phyloP scores from a whole-genome alignment of 2,888 invertebrate species.

The Tholera decimalis region DNA sequence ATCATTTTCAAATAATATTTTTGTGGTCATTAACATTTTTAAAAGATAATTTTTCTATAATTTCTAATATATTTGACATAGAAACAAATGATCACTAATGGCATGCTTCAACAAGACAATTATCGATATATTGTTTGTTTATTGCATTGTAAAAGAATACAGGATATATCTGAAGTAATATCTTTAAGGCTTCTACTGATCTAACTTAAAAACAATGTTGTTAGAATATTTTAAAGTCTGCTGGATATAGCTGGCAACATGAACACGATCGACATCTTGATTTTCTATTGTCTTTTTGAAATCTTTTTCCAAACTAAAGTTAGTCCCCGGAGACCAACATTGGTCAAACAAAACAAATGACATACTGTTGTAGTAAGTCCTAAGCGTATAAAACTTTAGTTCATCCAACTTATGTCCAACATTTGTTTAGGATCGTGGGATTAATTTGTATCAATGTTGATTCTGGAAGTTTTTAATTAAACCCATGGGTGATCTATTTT shows the following conservation, averaged over 20 bases:
- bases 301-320: not conserved
- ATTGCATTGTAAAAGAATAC: too few species aligned
- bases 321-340: slow-evolving; percentile 19
- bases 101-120: too few species aligned
- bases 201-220: not conserved
- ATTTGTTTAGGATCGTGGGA: slow-evolving; percentile 62
- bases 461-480: slow-evolving; percentile 60
- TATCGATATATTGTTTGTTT: too few species aligned
- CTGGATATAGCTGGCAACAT: too few species aligned
- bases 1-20: too few species aligned
- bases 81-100: too few species aligned
- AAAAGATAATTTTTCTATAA: too few species aligned
- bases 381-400: slow-evolving; percentile 48
- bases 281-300: not conserved
- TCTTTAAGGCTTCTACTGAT: too few species aligned
- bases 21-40: too few species aligned
- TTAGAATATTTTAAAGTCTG: not conserved
- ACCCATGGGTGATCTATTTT: slow-evolving; percentile 54
- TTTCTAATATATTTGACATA: too few species aligned
- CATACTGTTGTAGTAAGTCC: slow-evolving; percentile 30
- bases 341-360: slow-evolving; percentile 39
- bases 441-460: slow-evolving; percentile 64
- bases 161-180: too few species aligned
- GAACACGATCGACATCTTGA: not conserved
- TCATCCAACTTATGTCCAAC: slow-evolving; percentile 50